phyloP scores from a whole-genome alignment of 2,888 invertebrate genomes.

The Trypoxylon attenuatum region DNA sequence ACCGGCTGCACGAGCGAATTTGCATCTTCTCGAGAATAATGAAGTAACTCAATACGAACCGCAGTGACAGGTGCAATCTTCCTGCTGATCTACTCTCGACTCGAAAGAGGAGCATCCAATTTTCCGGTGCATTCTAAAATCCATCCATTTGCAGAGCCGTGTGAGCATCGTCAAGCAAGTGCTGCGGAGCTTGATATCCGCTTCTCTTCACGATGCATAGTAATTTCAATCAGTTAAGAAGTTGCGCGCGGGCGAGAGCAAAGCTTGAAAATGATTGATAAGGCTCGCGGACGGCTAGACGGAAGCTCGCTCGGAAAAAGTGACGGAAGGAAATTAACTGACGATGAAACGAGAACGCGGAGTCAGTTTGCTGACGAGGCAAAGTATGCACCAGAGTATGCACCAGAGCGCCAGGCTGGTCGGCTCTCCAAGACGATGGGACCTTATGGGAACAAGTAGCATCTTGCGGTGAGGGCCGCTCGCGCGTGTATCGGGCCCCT shows the following conservation, averaged over 20 bases:
- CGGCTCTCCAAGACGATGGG: slow-evolving; percentile 16
- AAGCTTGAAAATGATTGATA: slow-evolving; percentile 21
- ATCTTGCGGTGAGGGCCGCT: slow-evolving; percentile 24
- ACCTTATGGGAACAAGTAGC: slow-evolving; percentile 56
- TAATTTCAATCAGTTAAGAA: slow-evolving; percentile 2
- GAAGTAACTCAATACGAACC: too few species aligned
- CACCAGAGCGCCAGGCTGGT: too few species aligned
- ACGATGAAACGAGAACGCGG: slow-evolving; percentile 37
- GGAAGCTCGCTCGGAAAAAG: slow-evolving; percentile 35
- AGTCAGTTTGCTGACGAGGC: slow-evolving; percentile 33
- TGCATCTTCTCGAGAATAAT: too few species aligned
- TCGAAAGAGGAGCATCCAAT: too few species aligned
- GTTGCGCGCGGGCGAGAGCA: background rate
- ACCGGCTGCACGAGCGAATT: too few species aligned
- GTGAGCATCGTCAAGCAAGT: slow-evolving; percentile 19
- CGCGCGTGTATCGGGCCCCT: slow-evolving; percentile 51
- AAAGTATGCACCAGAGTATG: slow-evolving; percentile 9
- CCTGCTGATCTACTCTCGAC: too few species aligned
- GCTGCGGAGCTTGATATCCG: background rate
- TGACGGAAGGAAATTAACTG: slow-evolving; percentile 41
- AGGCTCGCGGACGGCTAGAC: slow-evolving; percentile 3
- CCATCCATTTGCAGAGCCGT: too few species aligned
- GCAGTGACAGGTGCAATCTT: too few species aligned
- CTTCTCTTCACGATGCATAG: background rate
- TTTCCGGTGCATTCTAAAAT: too few species aligned